Percentiles rank a stretch among this genome's conserved stretches.
Conservation (phyloP, 2,888 invertebrate species). For the Acleris holmiana region DNA sequence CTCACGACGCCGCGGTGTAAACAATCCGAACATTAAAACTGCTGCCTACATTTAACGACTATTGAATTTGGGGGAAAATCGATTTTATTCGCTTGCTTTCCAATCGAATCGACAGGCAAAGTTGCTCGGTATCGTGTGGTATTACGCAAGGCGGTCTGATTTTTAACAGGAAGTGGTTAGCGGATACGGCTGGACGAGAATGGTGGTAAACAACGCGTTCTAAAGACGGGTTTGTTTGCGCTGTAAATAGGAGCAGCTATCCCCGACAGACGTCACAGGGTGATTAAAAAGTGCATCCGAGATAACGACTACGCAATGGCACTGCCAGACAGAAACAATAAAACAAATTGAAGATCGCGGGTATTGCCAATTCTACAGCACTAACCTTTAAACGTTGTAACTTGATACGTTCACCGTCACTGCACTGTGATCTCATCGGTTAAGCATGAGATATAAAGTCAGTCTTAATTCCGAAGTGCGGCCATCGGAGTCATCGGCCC, state of each 20-base stretch:
- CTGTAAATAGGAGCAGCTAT: slow-evolving; percentile 24
- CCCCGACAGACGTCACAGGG: slow-evolving; percentile 20
- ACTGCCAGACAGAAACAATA: not conserved
- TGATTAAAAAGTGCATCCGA: slow-evolving; percentile 1
- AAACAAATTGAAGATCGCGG: slow-evolving; percentile 4
- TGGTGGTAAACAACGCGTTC: slow-evolving; percentile 57
- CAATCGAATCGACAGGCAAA: slow-evolving; percentile 73
- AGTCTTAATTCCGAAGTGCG: slow-evolving; percentile 61
- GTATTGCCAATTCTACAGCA: not conserved
- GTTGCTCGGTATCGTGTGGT: slow-evolving; percentile 58
- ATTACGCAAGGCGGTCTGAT: slow-evolving; percentile 49
- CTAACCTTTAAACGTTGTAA: slow-evolving; percentile 12
- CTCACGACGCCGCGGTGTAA: slow-evolving; percentile 83
- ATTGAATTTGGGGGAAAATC: slow-evolving; percentile 83
- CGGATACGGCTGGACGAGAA: slow-evolving; percentile 65
- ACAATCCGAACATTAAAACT: slow-evolving; percentile 80
- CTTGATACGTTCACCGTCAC: not conserved
- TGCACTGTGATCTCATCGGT: slow-evolving; percentile 32
- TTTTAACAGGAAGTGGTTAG: slow-evolving; percentile 78
- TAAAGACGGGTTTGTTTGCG: slow-evolving; percentile 56
- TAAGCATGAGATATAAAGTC: slow-evolving; percentile 51
- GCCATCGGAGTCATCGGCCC: slow-evolving; percentile 64
- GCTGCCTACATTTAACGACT: slow-evolving; percentile 77
- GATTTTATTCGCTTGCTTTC: slow-evolving; percentile 82
- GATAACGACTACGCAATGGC: not conserved